A percentile compares a stretch with the other conserved stretches of the same genome.
phyloP scores from a whole-genome alignment of 2,888 invertebrate species.

The Saturnia japonica region DNA sequence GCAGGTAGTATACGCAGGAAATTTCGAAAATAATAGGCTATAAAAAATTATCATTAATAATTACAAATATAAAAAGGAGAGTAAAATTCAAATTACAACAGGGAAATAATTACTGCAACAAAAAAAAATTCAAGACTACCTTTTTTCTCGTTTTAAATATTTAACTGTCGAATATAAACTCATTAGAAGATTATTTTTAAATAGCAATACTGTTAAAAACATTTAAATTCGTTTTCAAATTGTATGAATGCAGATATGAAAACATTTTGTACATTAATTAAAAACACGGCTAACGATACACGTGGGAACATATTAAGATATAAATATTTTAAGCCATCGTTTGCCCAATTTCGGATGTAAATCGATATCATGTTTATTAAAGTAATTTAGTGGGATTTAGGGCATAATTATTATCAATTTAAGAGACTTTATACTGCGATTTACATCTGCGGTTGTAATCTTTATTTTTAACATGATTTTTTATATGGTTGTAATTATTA shows the following conservation, averaged over 20 bases:
- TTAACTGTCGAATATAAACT: too few relatives aligned
- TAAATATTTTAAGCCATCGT: conserved; percentile 2
- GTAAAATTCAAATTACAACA: too few relatives aligned
- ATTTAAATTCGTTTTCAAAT: background rate
- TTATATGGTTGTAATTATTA: too few relatives aligned
- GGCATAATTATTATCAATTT: background rate
- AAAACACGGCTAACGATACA: background rate
- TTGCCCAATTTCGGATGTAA: background rate
- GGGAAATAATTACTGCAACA: too few relatives aligned
- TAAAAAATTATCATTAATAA: too few relatives aligned
- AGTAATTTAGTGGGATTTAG: background rate
- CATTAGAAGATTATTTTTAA: too few relatives aligned
- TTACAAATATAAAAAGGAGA: too few relatives aligned
- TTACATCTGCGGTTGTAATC: background rate
- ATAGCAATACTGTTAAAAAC: background rate
- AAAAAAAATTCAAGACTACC: too few relatives aligned
- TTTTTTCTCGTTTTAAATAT: too few relatives aligned
- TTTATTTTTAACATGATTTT: background rate
- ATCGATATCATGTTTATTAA: background rate
- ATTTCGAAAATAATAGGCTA: too few relatives aligned
- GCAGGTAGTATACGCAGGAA: too few relatives aligned
- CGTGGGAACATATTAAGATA: background rate
- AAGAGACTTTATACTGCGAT: background rate
- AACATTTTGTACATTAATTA: background rate
- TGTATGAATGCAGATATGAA: background rate